Conservation (phyloP, 2,113 vertebrate species). For the Chionis minor region DNA sequence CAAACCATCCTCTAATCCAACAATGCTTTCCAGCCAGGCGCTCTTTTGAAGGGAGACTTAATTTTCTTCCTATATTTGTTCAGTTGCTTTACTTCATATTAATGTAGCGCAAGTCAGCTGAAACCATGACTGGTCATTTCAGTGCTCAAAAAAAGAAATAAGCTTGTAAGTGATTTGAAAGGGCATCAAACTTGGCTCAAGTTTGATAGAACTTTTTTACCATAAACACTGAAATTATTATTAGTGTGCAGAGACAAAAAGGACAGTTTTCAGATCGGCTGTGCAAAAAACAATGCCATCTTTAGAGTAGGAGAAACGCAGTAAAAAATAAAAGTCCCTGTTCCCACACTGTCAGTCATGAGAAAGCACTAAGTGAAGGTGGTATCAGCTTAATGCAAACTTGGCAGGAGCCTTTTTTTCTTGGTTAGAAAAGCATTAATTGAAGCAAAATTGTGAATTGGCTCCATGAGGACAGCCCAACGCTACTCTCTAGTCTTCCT, state of each 20-base stretch:
- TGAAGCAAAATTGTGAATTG: not conserved
- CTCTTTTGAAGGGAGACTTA: not conserved
- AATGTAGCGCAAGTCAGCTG: not conserved
- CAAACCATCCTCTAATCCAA: not conserved
- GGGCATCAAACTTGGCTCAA: not conserved
- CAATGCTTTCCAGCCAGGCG: not conserved
- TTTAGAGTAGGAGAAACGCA: not conserved
- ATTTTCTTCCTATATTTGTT: not conserved
- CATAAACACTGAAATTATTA: not conserved
- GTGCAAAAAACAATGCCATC: accelerated
- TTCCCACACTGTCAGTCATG: accelerated
- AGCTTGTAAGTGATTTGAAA: not conserved
- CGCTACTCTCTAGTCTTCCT: accelerated
- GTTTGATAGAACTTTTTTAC: not conserved
- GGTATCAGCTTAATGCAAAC: not conserved
- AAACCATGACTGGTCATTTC: not conserved
- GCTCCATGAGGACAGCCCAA: not conserved
- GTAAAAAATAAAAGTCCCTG: not conserved
- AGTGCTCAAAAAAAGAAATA: not conserved
- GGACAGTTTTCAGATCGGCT: not conserved
- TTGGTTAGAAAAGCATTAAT: not conserved
- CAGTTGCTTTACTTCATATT: not conserved
- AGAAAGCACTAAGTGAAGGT: not conserved
- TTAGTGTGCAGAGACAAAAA: not conserved
- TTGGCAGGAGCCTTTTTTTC: not conserved